Conservation (phyloP, 2,888 invertebrate species). For the Listrodromus nycthemerus region DNA sequence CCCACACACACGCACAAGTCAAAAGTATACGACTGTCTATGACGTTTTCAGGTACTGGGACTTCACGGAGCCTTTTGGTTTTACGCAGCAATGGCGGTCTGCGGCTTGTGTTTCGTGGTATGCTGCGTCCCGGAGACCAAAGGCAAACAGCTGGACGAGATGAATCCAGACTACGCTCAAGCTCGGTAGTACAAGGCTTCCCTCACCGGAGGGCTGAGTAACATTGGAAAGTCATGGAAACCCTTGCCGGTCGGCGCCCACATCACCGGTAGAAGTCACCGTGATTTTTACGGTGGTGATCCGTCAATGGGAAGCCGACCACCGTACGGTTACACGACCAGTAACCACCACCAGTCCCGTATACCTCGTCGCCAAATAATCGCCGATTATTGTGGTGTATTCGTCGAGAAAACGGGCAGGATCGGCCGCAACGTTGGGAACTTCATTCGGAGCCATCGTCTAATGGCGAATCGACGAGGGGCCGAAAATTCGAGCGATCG, state of each 20-base stretch:
- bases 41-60: conserved; percentile 87
- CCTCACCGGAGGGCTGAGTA: conserved; percentile 82
- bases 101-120: conserved; percentile 93
- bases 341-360: conserved; percentile 6
- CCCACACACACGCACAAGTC: too few relatives aligned
- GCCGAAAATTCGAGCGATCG: conserved; percentile 3
- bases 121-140: conserved; percentile 96
- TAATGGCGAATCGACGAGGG: conserved; percentile 49
- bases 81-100: conserved; percentile 93
- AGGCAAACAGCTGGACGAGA: conserved; percentile 95
- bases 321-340: conserved; percentile 25
- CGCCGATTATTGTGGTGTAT: conserved; percentile 78
- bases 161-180: conserved; percentile 89
- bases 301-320: background rate
- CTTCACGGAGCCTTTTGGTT: conserved; percentile 95
- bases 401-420: conserved; percentile 80
- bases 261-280: conserved; percentile 79
- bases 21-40: conserved; percentile 3
- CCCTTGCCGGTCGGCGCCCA: conserved; percentile 79
- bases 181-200: conserved; percentile 85
- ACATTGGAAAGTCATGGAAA: conserved; percentile 81
- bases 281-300: conserved; percentile 74
- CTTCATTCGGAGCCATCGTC: conserved; percentile 76
- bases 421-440: conserved; percentile 78
- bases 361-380: conserved; percentile 71